Base-by-base conservation (phyloP, 2,113 vertebrate species). In the Mixornis gularis region DNA sequence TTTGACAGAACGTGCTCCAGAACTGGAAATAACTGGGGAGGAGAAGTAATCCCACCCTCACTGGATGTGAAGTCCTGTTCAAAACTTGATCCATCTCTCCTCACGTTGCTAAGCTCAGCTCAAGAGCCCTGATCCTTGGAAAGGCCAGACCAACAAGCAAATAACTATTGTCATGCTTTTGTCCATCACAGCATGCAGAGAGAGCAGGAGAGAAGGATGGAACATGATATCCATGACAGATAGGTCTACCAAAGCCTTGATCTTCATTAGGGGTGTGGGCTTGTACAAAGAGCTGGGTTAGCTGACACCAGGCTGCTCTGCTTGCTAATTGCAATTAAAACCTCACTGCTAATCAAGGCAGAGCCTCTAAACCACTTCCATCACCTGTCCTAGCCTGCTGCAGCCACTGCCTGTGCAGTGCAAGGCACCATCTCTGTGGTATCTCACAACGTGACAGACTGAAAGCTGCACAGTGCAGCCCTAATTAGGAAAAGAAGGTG, bases 331-430 rank as follows among this genome's bases (percentile, higher is more conserved):
- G 60, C 7, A 1, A 89, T 92, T 79, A 69, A 95, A 79, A 63
- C 63, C 51, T 46, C 7, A 1, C 59, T 87, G 58, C 89, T 92
- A 89, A 85, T 94, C 53, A 79, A 89, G 92, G 80, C 73, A 34
- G 51, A 90, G 74, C 38, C 62, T 89, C 53, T 58, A 8, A 26
- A 92, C 73, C 1, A 3, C 53, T 71, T 74, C 87, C 40, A 56
- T 30, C 83, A n/a, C 71, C 36, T 26, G 2, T 44, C 62, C 76
- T 83, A 32, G 60, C 29, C 71, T 51, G 56, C 77, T 68, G 60
- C 69, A 72, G 78, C 55, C 65, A 13, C 38, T 7, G 12, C 62
- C 83, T 71, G 53, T 36, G 85, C 86, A 40, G 52, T 3, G 40
- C 34, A 89, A 77, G 1, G 9, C 62, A n/a, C 48, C 58, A 10